A percentile compares a stretch with the other conserved stretches of the same genome.
Evolutionary conservation across 2,888 invertebrate species (phyloP).

Genomic region (Ophraella communa): DNA sequence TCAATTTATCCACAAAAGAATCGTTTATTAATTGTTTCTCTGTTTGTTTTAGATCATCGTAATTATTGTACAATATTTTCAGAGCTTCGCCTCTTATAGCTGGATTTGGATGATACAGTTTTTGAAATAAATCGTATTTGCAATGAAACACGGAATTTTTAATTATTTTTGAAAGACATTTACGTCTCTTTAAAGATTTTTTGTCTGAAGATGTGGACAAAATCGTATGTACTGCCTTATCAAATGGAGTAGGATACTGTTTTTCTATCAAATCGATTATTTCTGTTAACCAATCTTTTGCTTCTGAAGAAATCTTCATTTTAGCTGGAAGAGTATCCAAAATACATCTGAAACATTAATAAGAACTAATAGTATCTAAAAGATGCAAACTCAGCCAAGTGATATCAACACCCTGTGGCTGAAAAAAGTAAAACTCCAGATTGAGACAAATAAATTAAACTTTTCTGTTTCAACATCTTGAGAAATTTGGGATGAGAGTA

Average conservation of each 20-base stretch:
- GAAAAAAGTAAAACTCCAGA: no score
- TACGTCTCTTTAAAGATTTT: conserved; percentile 35
- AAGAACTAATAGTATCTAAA: not conserved
- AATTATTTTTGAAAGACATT: conserved; percentile 49
- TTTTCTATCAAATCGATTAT: conserved; percentile 70
- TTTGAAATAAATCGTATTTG: conserved; percentile 66
- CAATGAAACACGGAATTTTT: conserved; percentile 42
- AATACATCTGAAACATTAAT: conserved; percentile 42
- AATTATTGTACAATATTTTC: conserved; percentile 67
- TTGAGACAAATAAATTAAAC: no score
- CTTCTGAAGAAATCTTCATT: conserved; percentile 41
- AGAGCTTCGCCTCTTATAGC: conserved; percentile 72
- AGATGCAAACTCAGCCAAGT: no score
- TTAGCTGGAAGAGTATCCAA: conserved; percentile 46
- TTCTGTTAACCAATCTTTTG: conserved; percentile 49
- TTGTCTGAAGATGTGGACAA: conserved; percentile 52
- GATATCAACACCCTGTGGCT: no score
- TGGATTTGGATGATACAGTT: conserved; percentile 74
- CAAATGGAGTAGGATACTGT: conserved; percentile 76
- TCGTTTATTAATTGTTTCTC: conserved; percentile 69
- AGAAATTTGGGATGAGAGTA: no score
- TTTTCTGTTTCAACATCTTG: no score
- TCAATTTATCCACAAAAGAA: conserved; percentile 69
- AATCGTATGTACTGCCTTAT: conserved; percentile 69
- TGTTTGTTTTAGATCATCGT: conserved; percentile 60